These are phyloP conservation scores for Perizoma affinitatum DNA, from an alignment of 2,888 invertebrate genomes.

Conservation along the genomic window DNA sequence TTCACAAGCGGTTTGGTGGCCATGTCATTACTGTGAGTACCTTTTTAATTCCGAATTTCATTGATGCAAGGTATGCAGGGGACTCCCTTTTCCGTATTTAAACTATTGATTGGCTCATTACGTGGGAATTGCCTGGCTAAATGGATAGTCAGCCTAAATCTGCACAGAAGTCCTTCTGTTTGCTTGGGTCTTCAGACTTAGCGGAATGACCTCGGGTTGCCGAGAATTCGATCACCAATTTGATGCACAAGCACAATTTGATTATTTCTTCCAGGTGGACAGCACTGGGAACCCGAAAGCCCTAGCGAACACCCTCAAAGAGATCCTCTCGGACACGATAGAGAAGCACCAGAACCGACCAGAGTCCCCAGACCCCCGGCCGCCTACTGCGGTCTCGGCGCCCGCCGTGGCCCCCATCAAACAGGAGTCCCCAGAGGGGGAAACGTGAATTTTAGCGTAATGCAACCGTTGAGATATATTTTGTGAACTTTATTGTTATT, in stretches of 20 bases:
- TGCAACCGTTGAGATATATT: conserved; percentile 42
- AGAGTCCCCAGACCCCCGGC: conserved; percentile 37
- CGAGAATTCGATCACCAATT: neutral
- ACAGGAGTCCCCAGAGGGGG: conserved; percentile 1
- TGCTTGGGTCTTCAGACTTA: no score
- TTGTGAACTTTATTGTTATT: conserved; percentile 49
- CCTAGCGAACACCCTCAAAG: conserved; percentile 68
- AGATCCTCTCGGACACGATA: conserved; percentile 72
- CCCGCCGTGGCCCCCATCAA: conserved; percentile 44
- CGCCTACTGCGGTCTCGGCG: conserved; percentile 46
- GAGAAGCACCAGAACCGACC: conserved; percentile 55
- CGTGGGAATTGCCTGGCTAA: no score
- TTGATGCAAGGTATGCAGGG: no score
- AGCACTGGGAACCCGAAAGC: conserved; percentile 72
- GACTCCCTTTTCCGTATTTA: no score
- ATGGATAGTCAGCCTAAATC: no score
- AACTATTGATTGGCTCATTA: no score
- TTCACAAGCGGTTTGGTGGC: conserved; percentile 73
- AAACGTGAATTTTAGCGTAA: conserved; percentile 46
- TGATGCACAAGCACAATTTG: neutral
- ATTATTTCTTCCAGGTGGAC: conserved; percentile 57
- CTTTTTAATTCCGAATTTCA: neutral
- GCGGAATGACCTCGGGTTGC: no score
- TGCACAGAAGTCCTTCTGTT: no score
- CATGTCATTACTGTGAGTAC: conserved; percentile 66